phyloP scores from a whole-genome alignment of 2,888 invertebrate genomes.

The Anoncus sp. region DNA sequence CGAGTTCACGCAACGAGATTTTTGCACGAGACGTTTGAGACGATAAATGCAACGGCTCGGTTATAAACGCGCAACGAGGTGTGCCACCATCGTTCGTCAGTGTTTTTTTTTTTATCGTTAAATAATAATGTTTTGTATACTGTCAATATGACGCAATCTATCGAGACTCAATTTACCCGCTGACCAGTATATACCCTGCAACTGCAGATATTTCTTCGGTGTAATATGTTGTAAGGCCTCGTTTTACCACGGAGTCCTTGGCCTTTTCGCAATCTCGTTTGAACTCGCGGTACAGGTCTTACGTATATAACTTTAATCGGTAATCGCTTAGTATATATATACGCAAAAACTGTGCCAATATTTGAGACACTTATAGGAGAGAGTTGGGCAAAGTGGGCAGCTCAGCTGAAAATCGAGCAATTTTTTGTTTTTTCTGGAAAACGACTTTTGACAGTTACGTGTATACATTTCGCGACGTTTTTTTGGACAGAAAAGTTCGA shows the following conservation, averaged over 20 bases:
- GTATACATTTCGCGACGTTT: too few relatives aligned
- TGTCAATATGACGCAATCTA: slow-evolving; percentile 45
- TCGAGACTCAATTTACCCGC: slow-evolving; percentile 3
- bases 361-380: too few relatives aligned
- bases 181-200: slow-evolving; percentile 32
- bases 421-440: too few relatives aligned
- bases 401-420: too few relatives aligned
- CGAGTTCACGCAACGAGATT: slow-evolving; percentile 21
- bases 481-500: too few relatives aligned
- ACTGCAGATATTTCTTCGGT: slow-evolving; percentile 46
- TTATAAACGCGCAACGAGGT: background rate
- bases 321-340: background rate
- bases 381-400: too few relatives aligned
- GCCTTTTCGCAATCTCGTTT: slow-evolving; percentile 29
- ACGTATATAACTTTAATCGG: background rate
- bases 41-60: background rate
- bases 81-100: background rate
- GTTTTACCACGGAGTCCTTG: slow-evolving; percentile 25
- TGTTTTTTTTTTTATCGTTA: slow-evolving; percentile 3
- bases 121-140: slow-evolving; percentile 6
- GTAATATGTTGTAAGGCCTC: background rate
- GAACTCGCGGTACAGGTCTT: background rate
- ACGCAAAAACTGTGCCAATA: too few relatives aligned
- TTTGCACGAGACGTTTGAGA: slow-evolving; percentile 9
- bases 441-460: too few relatives aligned